phyloP scores from a whole-genome alignment of 2,797 vertebrate species.

The Myoxocephalus aenaeus region DNA sequence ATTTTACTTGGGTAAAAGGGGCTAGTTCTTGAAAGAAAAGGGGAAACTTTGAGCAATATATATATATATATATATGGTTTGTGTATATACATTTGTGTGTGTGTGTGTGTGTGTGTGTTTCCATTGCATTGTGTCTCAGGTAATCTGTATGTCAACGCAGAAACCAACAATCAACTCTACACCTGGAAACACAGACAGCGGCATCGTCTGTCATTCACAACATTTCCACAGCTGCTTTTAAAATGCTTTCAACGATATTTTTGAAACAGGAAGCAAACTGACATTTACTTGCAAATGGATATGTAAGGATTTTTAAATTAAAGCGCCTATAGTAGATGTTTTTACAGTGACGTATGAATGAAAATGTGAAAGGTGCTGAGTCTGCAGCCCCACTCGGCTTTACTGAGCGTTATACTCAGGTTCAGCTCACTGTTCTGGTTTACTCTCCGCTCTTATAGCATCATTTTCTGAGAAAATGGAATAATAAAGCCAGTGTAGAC shows the following conservation, averaged over 20 bases:
- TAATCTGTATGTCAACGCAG: constrained; percentile 23
- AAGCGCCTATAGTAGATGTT: neutral
- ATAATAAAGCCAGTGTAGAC: neutral
- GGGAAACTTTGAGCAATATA: neutral
- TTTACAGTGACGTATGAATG: neutral
- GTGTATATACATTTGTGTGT: too few species aligned
- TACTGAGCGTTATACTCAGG: too few species aligned
- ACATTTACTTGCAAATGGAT: neutral
- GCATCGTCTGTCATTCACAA: neutral
- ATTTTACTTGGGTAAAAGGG: too few species aligned
- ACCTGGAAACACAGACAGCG: constrained; percentile 27
- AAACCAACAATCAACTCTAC: constrained; percentile 14
- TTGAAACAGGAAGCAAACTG: neutral
- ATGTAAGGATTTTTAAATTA: neutral
- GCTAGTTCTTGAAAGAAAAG: neutral
- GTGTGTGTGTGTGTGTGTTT: constrained; percentile 16
- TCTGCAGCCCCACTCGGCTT: too few species aligned
- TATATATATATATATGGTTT: too few species aligned
- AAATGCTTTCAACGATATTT: neutral
- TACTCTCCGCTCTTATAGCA: neutral
- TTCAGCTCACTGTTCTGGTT: too few species aligned
- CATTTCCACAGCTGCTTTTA: neutral
- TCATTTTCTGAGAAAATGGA: neutral
- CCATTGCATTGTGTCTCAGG: constrained; percentile 2
- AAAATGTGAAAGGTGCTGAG: neutral